Base-by-base conservation (phyloP, 1,140 invertebrate genomes). In the Gonatopus flavifemur region DNA sequence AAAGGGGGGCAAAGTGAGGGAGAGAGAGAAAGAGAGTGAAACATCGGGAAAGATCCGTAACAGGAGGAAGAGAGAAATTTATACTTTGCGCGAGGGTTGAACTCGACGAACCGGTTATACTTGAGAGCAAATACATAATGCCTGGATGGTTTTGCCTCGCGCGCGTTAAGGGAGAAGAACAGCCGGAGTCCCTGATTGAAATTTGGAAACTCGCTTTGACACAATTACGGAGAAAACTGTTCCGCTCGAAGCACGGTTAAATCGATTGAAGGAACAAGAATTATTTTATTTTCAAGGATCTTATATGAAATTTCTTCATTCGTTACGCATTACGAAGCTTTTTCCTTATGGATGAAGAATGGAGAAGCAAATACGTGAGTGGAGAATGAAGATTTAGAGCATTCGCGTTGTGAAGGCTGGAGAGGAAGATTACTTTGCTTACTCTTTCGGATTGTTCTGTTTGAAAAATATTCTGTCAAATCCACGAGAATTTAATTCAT, bases 121-220 rank as follows among this genome's bases (percentile, higher is more conserved):
- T 76, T 66, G 69, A 76, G 72, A 76, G 75, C 72, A 77, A 77
- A 76, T 76, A 76, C 67, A 74, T 76, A 77, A 77, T 78, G 76
- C 73, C 67, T 76, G 67, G 71, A 77, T 77, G 74, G 59, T 77
- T 77, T 69, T 69, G 65, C 62, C 62, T 59, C 57, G 65, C 59
- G 66, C 49, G 55, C n/a, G n/a, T n/a, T n/a, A n/a, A 50, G 57
- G 53, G 59, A 55, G 60, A 43, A 59, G n/a, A n/a, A n/a, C n/a
- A n/a, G 59, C 42, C 40, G 40, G 36, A n/a, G n/a, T n/a, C 52
- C 66, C 64, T 75, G 74, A 78, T 77, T 78, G 75, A 77, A 77
- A 76, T 78, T 75, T 74, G 65, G 66, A 64, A 69, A 78, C 62
- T 70, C 64, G 65, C 76, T 78, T 78, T 76, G 74, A 76, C 70